phyloP scores from a whole-genome alignment of 2,797 vertebrate species.

The Microtus obscurus region DNA sequence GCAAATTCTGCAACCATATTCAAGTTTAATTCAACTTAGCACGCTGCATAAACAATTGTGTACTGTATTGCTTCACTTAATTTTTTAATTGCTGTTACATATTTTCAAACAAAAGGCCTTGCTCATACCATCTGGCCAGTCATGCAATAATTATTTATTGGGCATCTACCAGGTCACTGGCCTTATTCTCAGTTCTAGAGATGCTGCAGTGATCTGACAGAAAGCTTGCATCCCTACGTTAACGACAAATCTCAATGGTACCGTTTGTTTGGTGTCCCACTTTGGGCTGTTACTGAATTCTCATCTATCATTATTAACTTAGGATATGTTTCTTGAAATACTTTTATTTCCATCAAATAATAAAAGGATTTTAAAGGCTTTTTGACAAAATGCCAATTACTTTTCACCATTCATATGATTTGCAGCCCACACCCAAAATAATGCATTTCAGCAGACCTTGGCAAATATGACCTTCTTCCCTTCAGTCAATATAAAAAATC shows the following conservation, averaged over 20 bases:
- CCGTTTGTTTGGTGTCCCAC: background rate
- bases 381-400: conserved; percentile 54
- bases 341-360: background rate
- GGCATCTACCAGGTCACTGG: background rate
- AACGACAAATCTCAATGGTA: background rate
- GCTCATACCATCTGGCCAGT: background rate
- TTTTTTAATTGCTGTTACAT: conserved; percentile 27
- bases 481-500: conserved; percentile 58
- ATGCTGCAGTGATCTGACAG: background rate
- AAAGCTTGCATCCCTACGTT: background rate
- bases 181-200: background rate
- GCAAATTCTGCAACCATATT: background rate
- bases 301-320: conserved; percentile 27
- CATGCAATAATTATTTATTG: background rate
- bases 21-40: background rate
- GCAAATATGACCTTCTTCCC: background rate
- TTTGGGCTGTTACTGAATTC: background rate
- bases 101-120: conserved; percentile 44
- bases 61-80: background rate
- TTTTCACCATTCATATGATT: conserved; percentile 21
- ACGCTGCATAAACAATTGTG: background rate
- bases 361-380: background rate
- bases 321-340: conserved; percentile 29
- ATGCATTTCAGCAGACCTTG: background rate
- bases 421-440: background rate